Conservation (phyloP, 1,140 invertebrate genomes). For the Ceratosolen fusciceps region DNA sequence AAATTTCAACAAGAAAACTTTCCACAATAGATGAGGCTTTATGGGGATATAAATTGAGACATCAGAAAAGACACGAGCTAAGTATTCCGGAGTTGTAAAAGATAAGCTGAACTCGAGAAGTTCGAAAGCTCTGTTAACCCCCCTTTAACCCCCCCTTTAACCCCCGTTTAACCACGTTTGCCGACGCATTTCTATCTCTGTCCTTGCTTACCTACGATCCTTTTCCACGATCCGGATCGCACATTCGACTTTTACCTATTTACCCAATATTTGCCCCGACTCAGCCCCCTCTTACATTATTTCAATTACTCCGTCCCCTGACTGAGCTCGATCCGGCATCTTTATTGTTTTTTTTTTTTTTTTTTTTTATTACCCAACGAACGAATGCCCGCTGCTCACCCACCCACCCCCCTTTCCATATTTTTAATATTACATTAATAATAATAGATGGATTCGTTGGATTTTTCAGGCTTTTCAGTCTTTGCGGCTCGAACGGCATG, state of each 20-base stretch:
- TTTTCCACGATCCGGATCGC: too few relatives aligned
- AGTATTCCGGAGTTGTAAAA: slow-evolving; percentile 34
- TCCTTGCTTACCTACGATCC: too few relatives aligned
- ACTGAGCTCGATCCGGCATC: too few relatives aligned
- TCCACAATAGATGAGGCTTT: slow-evolving; percentile 13
- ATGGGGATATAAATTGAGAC: slow-evolving; percentile 37
- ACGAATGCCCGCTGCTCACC: neutral
- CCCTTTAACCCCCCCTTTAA: neutral
- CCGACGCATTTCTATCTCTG: neutral
- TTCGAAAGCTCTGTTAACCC: slow-evolving; percentile 41
- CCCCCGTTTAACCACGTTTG: neutral
- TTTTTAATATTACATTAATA: too few relatives aligned
- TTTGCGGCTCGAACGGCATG: too few relatives aligned
- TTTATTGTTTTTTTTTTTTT: too few relatives aligned
- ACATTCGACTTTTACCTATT: too few relatives aligned
- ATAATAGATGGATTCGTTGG: too few relatives aligned
- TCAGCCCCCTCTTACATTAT: slow-evolving; percentile 25
- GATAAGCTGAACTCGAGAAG: slow-evolving; percentile 29
- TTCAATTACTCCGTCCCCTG: slow-evolving; percentile 17
- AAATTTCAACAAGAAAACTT: slow-evolving; percentile 32
- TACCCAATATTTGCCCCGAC: neutral
- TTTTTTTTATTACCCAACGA: slow-evolving; percentile 18
- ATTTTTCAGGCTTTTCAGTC: too few relatives aligned
- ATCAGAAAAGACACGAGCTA: slow-evolving; percentile 26
- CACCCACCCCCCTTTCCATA: too few relatives aligned